phyloP scores from a whole-genome alignment of 1,140 invertebrate species.

The Manduca sexta region DNA sequence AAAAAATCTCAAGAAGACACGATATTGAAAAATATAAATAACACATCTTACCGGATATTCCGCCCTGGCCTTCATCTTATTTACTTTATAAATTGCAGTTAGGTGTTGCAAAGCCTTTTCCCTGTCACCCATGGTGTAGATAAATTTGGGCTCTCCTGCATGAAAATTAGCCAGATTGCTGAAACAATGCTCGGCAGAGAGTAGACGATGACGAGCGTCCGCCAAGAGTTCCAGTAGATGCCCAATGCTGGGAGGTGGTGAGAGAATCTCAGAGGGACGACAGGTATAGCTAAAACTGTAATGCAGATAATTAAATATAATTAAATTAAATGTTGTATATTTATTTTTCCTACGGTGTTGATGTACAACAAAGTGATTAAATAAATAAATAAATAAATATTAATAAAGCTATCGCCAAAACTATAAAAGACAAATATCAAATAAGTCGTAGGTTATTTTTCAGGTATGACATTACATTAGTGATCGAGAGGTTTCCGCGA shows the following conservation, averaged over 20 bases:
- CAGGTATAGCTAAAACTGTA: constrained; percentile 47
- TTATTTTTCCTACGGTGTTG: too few species aligned
- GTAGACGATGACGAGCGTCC: constrained; percentile 39
- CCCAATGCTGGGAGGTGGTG: constrained; percentile 32
- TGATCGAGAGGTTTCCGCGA: too few species aligned
- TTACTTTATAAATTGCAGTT: constrained; percentile 33
- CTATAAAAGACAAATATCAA: too few species aligned
- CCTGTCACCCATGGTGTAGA: constrained; percentile 33
- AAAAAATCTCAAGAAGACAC: too few species aligned
- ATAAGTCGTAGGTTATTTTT: too few species aligned
- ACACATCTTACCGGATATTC: constrained; percentile 27
- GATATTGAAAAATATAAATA: background rate
- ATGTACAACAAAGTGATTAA: too few species aligned
- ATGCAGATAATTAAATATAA: constrained; percentile 2
- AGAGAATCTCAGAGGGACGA: constrained; percentile 43
- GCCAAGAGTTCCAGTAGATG: constrained; percentile 56
- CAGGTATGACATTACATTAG: too few species aligned
- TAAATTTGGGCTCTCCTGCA: constrained; percentile 51
- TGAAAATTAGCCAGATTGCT: constrained; percentile 25
- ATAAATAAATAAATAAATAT: too few species aligned
- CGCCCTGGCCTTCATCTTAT: constrained; percentile 17
- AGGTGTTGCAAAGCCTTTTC: constrained; percentile 29
- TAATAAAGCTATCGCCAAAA: too few species aligned
- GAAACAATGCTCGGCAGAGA: constrained; percentile 32
- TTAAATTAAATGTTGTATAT: too few species aligned